A percentile compares a stretch with the other conserved stretches of the same genome.
Evolutionary conservation across 2,113 vertebrate species (phyloP).

Genomic region (Baryphthengus martii): DNA sequence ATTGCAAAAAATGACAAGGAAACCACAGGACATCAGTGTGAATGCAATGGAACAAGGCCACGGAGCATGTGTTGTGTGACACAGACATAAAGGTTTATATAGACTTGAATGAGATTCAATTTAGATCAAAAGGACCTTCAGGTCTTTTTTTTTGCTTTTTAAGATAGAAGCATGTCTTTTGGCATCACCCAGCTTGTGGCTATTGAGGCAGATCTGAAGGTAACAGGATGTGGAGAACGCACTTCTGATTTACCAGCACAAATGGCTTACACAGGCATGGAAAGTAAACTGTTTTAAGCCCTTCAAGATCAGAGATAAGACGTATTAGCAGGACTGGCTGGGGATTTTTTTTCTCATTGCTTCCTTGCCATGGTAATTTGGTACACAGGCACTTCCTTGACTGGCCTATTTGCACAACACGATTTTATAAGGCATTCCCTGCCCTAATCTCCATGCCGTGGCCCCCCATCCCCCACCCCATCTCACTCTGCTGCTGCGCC

Average conservation of each 20-base stretch:
- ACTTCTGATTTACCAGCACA: slow-evolving; percentile 24
- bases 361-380: slow-evolving; percentile 28
- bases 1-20: slow-evolving; percentile 42
- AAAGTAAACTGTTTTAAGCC: slow-evolving; percentile 42
- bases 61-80: not conserved
- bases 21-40: not conserved
- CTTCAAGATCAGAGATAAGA: slow-evolving; percentile 39
- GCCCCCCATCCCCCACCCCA: rapidly evolving
- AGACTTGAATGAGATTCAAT: slow-evolving; percentile 33
- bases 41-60: slow-evolving; percentile 28
- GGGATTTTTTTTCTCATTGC: slow-evolving; percentile 9
- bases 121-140: slow-evolving; percentile 25
- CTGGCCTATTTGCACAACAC: not conserved
- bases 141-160: not conserved
- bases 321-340: not conserved
- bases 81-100: not conserved
- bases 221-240: slow-evolving; percentile 18
- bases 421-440: not conserved
- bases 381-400: not conserved
- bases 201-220: slow-evolving; percentile 32
- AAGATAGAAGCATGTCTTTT: slow-evolving; percentile 8
- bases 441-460: not conserved
- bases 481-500: not conserved
- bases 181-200: slow-evolving; percentile 41
- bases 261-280: not conserved